Conservation (phyloP, 2,888 invertebrate genomes). For the Ichneumoninae sp. region DNA sequence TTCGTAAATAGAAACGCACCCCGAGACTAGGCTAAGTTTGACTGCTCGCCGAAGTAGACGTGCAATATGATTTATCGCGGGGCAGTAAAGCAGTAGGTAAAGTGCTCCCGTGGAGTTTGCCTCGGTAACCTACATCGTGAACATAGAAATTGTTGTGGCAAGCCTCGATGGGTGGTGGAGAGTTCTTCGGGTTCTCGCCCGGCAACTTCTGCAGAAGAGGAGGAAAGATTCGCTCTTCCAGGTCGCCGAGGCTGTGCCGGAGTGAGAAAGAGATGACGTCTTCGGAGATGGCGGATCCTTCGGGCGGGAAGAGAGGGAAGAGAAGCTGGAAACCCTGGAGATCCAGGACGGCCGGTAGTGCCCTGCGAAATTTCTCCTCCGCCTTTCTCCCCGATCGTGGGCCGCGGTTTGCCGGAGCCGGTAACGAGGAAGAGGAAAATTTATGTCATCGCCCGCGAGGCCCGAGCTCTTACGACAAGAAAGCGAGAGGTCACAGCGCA, state of each 20-base stretch:
- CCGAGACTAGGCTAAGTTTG: background rate
- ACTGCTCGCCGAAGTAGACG: constrained; percentile 41
- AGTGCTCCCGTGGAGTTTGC: constrained; percentile 73
- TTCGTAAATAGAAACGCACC: constrained; percentile 25
- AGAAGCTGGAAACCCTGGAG: constrained; percentile 21
- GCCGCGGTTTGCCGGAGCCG: constrained; percentile 30
- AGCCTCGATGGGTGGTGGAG: constrained; percentile 81
- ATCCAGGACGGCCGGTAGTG: constrained; percentile 29
- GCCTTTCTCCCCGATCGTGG: constrained; percentile 47
- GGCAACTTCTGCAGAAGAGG: background rate
- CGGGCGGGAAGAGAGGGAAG: constrained; percentile 43
- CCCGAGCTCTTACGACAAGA: background rate
- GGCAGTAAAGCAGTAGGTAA: constrained; percentile 81
- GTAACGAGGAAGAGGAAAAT: constrained; percentile 54
- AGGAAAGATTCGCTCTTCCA: constrained; percentile 39
- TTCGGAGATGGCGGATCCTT: constrained; percentile 42
- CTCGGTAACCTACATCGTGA: constrained; percentile 83
- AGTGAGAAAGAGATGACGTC: background rate
- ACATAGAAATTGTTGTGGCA: constrained; percentile 84
- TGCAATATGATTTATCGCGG: constrained; percentile 81
- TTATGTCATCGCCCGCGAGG: constrained; percentile 44
- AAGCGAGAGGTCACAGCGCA: constrained; percentile 56
- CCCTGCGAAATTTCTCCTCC: constrained; percentile 49
- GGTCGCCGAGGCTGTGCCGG: background rate
- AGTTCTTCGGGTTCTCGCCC: constrained; percentile 25